Evolutionary conservation across 2,113 vertebrate genomes (phyloP).

Genomic region (Semnornis frantzii): DNA sequence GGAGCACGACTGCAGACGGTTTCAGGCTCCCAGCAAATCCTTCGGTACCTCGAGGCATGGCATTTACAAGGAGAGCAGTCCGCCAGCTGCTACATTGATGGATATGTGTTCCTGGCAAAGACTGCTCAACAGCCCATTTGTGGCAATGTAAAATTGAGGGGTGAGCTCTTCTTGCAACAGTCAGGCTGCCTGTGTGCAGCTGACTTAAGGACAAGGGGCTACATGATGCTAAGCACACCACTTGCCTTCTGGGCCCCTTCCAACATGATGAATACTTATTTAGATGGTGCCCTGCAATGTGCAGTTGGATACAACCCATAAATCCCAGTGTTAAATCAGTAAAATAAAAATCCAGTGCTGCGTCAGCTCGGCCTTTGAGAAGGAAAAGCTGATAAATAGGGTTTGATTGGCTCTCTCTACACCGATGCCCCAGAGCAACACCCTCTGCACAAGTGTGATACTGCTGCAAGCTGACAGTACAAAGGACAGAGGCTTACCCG

Average conservation of each 20-base stretch:
- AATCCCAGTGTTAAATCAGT: conserved; percentile 56
- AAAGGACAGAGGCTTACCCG: conserved; percentile 25
- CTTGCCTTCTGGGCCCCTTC: conserved; percentile 18
- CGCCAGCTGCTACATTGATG: fast-evolving
- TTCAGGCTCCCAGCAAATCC: not conserved
- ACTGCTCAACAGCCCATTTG: fast-evolving
- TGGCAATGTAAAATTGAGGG: not conserved
- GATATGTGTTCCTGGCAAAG: not conserved
- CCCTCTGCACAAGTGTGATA: conserved; percentile 39
- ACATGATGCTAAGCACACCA: not conserved
- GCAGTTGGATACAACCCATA: conserved; percentile 17
- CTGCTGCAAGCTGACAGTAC: conserved; percentile 35
- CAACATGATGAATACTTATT: conserved; percentile 52
- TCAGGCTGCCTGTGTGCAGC: not conserved
- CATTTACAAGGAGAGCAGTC: not conserved
- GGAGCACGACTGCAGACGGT: not conserved
- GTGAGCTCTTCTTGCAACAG: not conserved
- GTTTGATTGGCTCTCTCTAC: conserved; percentile 49
- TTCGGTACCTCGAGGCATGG: not conserved
- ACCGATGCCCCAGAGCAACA: conserved; percentile 23
- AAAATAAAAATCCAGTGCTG: conserved; percentile 45
- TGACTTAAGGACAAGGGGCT: conserved; percentile 7
- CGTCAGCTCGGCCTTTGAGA: conserved; percentile 47
- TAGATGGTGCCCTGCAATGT: conserved; percentile 21
- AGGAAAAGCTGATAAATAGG: conserved; percentile 55